Evolutionary conservation across 2,113 vertebrate species (phyloP).

Genomic region (Platysteira castanea): DNA sequence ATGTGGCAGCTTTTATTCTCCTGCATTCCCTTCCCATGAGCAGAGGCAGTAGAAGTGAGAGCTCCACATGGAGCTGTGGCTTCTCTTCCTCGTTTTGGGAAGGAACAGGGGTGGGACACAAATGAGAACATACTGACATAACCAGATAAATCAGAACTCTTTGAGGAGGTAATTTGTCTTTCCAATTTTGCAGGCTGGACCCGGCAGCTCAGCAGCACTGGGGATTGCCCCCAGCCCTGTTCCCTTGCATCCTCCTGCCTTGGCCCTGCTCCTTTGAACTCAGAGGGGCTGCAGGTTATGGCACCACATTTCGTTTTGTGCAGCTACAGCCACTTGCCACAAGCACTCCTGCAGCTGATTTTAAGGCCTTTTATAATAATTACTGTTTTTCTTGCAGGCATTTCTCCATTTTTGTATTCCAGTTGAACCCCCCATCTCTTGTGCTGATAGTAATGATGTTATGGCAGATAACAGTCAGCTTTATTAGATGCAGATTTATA

Average conservation of each 20-base stretch:
- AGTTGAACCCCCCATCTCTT: not conserved
- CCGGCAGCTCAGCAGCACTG: not conserved
- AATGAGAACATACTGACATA: not conserved
- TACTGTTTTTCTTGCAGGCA: not conserved
- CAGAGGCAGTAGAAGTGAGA: not conserved
- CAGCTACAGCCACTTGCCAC: not conserved
- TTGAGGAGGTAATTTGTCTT: not conserved
- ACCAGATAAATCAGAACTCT: not conserved
- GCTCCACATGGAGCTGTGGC: not conserved
- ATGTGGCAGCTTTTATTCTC: not conserved
- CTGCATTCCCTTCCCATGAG: not conserved
- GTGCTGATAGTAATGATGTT: not conserved
- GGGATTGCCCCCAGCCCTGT: not conserved
- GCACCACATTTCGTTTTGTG: not conserved
- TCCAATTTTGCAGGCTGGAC: not conserved
- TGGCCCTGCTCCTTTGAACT: not conserved
- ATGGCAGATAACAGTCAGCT: not conserved
- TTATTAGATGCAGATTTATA: not conserved
- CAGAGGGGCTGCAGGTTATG: not conserved
- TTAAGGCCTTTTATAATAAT: not conserved
- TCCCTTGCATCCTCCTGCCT: not conserved
- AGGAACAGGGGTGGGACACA: not conserved
- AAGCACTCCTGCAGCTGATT: not conserved
- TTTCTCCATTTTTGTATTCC: not conserved
- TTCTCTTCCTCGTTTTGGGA: accelerated